phyloP scores from a whole-genome alignment of 2,113 vertebrate species.

The Onychorhynchus coronatus region DNA sequence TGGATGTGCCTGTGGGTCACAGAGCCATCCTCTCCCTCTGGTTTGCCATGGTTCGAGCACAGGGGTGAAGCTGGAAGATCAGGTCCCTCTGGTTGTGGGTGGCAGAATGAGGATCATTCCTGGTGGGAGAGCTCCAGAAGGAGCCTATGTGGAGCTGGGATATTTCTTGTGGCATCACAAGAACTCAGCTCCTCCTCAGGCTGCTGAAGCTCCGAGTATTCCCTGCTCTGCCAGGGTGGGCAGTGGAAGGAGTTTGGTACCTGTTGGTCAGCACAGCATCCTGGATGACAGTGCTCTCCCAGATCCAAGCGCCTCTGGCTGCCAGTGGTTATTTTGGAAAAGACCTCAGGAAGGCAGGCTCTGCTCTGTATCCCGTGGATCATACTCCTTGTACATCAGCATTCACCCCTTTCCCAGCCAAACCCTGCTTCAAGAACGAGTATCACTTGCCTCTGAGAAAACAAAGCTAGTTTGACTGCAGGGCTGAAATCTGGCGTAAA shows the following conservation, averaged over 20 bases:
- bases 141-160: accelerated
- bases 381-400: accelerated
- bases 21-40: background rate
- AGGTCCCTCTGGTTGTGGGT: background rate
- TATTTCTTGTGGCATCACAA: accelerated
- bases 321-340: background rate
- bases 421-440: background rate
- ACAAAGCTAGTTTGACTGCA: background rate
- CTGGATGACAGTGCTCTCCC: background rate
- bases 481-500: background rate
- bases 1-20: background rate
- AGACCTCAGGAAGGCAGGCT: background rate
- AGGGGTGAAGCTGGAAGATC: background rate
- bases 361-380: background rate
- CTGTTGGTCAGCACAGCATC: background rate
- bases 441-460: background rate
- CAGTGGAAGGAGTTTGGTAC: accelerated
- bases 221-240: background rate
- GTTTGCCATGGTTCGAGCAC: background rate
- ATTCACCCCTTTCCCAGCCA: background rate
- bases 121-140: background rate
- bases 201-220: background rate
- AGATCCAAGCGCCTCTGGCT: background rate
- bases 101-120: background rate
- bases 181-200: background rate